Conservation (phyloP, 2,797 vertebrate species). For the Enteromius afrohamiltoni region DNA sequence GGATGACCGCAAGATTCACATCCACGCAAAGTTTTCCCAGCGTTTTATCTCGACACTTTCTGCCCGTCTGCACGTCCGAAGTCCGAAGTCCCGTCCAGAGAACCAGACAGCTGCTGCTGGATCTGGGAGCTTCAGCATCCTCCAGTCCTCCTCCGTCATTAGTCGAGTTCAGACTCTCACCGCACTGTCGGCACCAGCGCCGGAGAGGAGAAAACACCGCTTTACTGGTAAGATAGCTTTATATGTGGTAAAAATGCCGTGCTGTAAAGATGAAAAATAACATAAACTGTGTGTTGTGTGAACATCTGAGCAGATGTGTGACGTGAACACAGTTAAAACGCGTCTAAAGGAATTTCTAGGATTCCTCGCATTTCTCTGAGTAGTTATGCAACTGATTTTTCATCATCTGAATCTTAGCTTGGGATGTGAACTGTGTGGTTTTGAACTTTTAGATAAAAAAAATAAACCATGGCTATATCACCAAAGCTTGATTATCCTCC, state of each 20-base stretch:
- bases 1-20: neutral
- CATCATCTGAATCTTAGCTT: neutral
- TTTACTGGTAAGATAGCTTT: conserved; percentile 21
- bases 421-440: neutral
- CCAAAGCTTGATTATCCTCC: neutral
- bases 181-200: conserved; percentile 9
- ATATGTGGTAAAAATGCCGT: neutral
- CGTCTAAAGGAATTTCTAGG: conserved; percentile 20
- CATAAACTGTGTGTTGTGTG: neutral
- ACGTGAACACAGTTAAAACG: neutral
- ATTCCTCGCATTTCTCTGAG: conserved; percentile 7
- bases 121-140: conserved; percentile 6
- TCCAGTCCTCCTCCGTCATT: conserved; percentile 20
- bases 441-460: neutral
- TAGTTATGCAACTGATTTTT: conserved; percentile 36
- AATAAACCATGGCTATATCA: neutral
- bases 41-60: conserved; percentile 8
- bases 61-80: neutral
- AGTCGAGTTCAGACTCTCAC: conserved; percentile 30
- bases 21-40: conserved; percentile 41
- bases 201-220: conserved; percentile 2
- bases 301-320: neutral
- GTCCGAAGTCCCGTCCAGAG: neutral
- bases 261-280: neutral
- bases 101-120: conserved; percentile 18